Conservation (phyloP, 2,797 vertebrate genomes). For the Graptemys geographica region DNA sequence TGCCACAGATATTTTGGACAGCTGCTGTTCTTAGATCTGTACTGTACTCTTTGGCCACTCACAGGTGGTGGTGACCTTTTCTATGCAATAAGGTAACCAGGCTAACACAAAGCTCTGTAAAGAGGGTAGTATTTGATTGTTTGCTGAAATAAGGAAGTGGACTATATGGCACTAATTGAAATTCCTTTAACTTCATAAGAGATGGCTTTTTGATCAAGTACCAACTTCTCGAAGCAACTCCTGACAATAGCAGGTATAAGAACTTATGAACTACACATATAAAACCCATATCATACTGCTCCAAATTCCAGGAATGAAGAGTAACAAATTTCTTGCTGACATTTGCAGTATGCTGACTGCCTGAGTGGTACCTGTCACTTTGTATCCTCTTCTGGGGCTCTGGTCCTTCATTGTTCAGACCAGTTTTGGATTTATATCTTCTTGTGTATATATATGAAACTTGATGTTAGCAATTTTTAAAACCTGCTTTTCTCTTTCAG, state of each 20-base stretch:
- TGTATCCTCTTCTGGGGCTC: background rate
- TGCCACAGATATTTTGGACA: background rate
- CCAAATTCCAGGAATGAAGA: background rate
- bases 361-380: background rate
- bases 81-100: background rate
- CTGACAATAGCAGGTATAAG: background rate
- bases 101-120: background rate
- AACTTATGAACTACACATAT: background rate
- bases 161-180: background rate
- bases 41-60: background rate
- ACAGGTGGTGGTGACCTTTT: background rate
- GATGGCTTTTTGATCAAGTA: background rate
- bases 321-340: background rate
- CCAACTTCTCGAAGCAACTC: background rate
- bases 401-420: background rate
- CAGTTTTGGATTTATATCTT: background rate
- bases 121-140: background rate
- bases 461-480: background rate
- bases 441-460: too few relatives aligned
- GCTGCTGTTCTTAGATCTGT: background rate
- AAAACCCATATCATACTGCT: background rate
- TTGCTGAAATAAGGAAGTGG: background rate
- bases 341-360: background rate
- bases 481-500: slow-evolving; percentile 76
- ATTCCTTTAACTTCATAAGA: background rate